These are phyloP conservation scores for Sparidentex hasta DNA, from an alignment of 2,797 vertebrate species.

Conservation along the genomic window DNA sequence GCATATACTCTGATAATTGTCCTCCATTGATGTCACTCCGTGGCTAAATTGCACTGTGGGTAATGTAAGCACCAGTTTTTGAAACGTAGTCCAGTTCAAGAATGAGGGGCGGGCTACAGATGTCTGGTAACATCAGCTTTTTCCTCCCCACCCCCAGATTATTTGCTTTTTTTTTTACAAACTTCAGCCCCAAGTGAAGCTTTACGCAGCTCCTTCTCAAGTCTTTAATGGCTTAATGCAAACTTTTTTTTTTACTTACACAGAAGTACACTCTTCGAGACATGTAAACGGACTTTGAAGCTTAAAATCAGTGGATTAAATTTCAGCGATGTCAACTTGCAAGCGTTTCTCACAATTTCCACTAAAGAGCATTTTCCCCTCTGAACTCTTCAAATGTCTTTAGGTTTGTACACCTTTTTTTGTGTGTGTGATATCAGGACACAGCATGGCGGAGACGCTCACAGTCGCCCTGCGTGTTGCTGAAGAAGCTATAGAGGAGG, in stretches of 20 bases:
- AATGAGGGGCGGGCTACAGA: neutral
- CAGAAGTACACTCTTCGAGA: too few species aligned
- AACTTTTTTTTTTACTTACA: neutral
- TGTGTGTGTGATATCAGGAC: conserved; percentile 84
- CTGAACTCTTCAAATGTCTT: neutral
- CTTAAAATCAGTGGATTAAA: neutral
- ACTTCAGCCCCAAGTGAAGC: neutral
- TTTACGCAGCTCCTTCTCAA: neutral
- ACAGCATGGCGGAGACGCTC: conserved; percentile 97
- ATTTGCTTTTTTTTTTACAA: neutral
- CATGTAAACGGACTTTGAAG: neutral
- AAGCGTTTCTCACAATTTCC: neutral
- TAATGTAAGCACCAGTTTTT: too few species aligned
- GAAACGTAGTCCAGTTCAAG: too few species aligned
- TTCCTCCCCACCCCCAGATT: neutral
- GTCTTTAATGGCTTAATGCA: neutral
- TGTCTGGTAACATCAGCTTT: neutral
- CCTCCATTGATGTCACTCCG: too few species aligned
- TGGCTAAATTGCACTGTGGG: too few species aligned
- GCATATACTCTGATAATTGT: too few species aligned
- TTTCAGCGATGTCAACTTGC: neutral
- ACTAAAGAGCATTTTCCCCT: neutral
- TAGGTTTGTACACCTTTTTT: neutral
- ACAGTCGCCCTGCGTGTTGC: conserved; percentile 96
- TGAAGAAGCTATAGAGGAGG: conserved; percentile 98